Evolutionary conservation across 2,797 vertebrate species (phyloP), one percentile per base, ranked within the genome.

Genomic region (Sebastolobus altivelis): DNA sequence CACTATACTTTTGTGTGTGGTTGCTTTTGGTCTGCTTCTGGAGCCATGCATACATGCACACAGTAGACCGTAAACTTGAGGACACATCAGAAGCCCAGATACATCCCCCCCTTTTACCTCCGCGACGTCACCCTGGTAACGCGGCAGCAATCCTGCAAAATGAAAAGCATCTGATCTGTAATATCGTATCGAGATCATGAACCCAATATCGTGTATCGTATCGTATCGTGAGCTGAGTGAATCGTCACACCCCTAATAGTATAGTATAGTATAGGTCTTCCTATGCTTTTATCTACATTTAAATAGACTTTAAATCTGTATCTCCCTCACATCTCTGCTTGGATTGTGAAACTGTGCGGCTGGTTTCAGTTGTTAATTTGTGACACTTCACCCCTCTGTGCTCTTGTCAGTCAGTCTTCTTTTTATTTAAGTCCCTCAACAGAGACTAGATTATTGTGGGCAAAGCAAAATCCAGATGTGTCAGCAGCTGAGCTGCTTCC

Each of bases 401-500:
- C 31, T 75, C 16, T 10, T 46, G 59, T 63, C 60, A 54, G 25
- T 35, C 52, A 27, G 68, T 58, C 52, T 54, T 49, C 9, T 20
- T 29, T 40, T 46, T 20, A 6, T 7, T 12, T 12, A 27, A 58
- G 6, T 61, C 25, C 29, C 22, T 66, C 25, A 20, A 73, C 52
- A 54, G 40, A 82, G 71, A 75, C 18, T 13, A 35, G 29, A 61
- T 77, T 70, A 58, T 54, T 60, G 63, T 20, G 68, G 52, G 63
- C 46, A 59, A 60, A 62, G 37, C 5, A 25, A 40, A 61, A 65
- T 76, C 40, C 58, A 65, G 62, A 79, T 66, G 78, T 68, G 75
- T 79, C 81, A 84, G 75, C 75, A 72, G 43, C 65, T 31, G 72
- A 72, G 52, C 29, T 11, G 29, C 46, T 56, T 54, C 73, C 37